phyloP scores from a whole-genome alignment of 2,797 vertebrate species.

The Cirrhinus mrigala region DNA sequence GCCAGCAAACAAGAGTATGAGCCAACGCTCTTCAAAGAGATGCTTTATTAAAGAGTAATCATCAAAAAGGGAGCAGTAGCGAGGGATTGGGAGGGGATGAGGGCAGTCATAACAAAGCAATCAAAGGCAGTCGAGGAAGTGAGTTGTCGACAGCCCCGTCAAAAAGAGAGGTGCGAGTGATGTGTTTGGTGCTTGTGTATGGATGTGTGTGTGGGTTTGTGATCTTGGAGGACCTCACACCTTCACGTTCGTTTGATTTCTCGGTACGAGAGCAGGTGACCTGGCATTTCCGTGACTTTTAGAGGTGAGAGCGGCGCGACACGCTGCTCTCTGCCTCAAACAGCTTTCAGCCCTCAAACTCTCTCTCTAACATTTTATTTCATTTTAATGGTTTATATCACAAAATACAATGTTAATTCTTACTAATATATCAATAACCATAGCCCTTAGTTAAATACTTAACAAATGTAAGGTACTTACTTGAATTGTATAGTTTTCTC shows the following conservation, averaged over 20 bases:
- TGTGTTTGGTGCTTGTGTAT: constrained; percentile 47
- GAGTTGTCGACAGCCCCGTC: constrained; percentile 51
- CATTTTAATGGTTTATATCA: background rate
- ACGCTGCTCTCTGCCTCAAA: constrained; percentile 65
- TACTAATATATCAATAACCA: background rate
- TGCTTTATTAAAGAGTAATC: constrained; percentile 55
- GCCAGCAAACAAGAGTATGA: constrained; percentile 13
- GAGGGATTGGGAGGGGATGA: constrained; percentile 16
- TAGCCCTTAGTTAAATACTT: background rate
- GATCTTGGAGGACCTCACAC: constrained; percentile 63
- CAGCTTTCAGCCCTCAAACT: background rate
- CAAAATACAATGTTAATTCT: background rate
- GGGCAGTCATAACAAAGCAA: constrained; percentile 53
- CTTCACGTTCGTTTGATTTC: constrained; percentile 60
- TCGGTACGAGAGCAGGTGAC: constrained; percentile 71
- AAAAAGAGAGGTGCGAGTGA: constrained; percentile 38
- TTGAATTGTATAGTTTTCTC: background rate
- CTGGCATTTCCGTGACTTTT: constrained; percentile 87
- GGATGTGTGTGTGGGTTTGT: constrained; percentile 44
- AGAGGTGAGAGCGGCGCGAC: constrained; percentile 77
- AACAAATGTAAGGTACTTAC: background rate
- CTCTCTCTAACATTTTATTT: background rate
- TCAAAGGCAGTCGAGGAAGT: constrained; percentile 57
- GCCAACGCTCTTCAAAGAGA: constrained; percentile 48
- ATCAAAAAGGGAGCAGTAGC: constrained; percentile 43